Percentiles rank a stretch among this genome's conserved stretches.
Evolutionary conservation across 2,888 invertebrate species (phyloP).

Genomic region (Chrysotoxum bicinctum): DNA sequence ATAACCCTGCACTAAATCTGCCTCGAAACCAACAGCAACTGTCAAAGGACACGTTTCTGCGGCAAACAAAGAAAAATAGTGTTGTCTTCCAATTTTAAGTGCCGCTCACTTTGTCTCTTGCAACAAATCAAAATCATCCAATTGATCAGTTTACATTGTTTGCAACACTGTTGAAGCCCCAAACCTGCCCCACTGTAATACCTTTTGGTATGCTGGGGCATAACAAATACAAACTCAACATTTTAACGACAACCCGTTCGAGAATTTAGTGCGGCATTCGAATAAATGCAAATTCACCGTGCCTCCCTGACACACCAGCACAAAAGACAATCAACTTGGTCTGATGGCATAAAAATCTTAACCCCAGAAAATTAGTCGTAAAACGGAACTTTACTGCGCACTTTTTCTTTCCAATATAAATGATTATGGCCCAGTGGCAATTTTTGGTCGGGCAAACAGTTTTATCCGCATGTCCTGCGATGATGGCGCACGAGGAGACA

Average conservation of each 20-base stretch:
- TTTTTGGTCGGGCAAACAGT: slow-evolving; percentile 24
- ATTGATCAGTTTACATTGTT: slow-evolving; percentile 25
- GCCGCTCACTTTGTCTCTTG: slow-evolving; percentile 51
- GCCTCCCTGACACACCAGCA: neutral
- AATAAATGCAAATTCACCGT: slow-evolving; percentile 62
- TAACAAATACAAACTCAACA: slow-evolving; percentile 33
- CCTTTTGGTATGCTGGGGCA: neutral
- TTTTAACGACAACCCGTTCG: slow-evolving; percentile 42
- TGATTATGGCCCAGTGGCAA: slow-evolving; percentile 67
- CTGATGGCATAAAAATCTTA: slow-evolving; percentile 61
- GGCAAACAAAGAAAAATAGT: slow-evolving; percentile 22
- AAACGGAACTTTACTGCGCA: slow-evolving; percentile 67
- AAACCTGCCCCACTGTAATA: neutral
- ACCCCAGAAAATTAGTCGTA: slow-evolving; percentile 74
- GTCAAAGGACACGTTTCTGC: neutral
- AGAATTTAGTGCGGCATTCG: slow-evolving; percentile 28
- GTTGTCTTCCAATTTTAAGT: slow-evolving; percentile 62
- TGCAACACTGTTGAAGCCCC: slow-evolving; percentile 55
- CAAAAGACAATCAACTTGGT: neutral
- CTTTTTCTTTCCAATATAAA: slow-evolving; percentile 72
- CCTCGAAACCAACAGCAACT: neutral
- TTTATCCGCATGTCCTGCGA: slow-evolving; percentile 4
- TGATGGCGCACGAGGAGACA: neutral
- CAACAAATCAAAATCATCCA: slow-evolving; percentile 53
- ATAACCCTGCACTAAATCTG: neutral